Evolutionary conservation across 2,888 invertebrate genomes (phyloP).

Genomic region (Lasioglossum zephyrum): DNA sequence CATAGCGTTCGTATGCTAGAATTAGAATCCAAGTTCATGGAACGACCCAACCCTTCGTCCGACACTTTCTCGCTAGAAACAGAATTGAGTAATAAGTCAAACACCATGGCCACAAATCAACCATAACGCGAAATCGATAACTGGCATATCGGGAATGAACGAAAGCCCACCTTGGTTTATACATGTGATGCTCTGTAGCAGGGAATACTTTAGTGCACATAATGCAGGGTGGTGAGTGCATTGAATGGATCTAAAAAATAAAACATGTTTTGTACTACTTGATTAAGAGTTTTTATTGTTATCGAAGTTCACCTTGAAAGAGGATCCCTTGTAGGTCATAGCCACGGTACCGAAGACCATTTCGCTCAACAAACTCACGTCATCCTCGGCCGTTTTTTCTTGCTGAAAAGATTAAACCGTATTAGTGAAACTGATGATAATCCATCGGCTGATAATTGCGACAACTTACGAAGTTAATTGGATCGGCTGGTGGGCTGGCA

Average conservation of each 20-base stretch:
- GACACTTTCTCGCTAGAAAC: conserved; percentile 74
- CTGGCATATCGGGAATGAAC: neutral
- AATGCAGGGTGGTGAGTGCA: conserved; percentile 84
- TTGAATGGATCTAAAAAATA: conserved; percentile 83
- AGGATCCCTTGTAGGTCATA: conserved; percentile 94
- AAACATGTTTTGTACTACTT: conserved; percentile 6
- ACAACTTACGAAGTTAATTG: conserved; percentile 88
- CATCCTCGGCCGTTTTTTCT: conserved; percentile 81
- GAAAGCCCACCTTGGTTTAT: conserved; percentile 74
- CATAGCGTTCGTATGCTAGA: conserved; percentile 76
- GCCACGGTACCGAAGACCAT: conserved; percentile 97
- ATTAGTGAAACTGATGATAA: neutral
- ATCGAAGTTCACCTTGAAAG: conserved; percentile 89
- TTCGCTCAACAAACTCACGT: conserved; percentile 92
- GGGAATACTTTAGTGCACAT: conserved; percentile 83
- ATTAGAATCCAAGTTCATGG: conserved; percentile 73
- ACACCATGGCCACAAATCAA: conserved; percentile 25
- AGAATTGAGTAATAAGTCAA: conserved; percentile 29
- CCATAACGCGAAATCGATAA: conserved; percentile 18
- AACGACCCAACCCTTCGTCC: conserved; percentile 76
- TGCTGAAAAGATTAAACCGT: conserved; percentile 51
- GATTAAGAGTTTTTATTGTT: neutral
- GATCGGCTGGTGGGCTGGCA: conserved; percentile 82
- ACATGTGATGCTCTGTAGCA: conserved; percentile 77
- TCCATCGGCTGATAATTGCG: conserved; percentile 85